A percentile compares a stretch with the other conserved stretches of the same genome.
Evolutionary conservation across 2,113 vertebrate genomes (phyloP).

Genomic region (Reinhardtius hippoglossoides): DNA sequence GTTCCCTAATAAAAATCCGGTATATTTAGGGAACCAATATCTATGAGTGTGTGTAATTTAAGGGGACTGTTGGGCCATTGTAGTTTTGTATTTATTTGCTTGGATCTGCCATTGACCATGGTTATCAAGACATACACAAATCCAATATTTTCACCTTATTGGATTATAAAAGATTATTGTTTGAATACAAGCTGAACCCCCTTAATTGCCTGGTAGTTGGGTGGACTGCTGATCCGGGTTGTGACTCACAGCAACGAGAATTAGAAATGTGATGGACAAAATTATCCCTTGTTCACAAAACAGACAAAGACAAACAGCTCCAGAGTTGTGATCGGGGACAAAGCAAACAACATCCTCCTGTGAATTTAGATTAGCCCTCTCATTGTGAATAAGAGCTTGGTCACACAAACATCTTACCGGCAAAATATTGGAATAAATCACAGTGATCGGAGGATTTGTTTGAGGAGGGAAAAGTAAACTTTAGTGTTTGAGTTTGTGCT

Average conservation of each 20-base stretch:
- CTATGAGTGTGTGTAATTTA: too few relatives aligned
- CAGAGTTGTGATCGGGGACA: neutral
- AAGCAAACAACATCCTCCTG: constrained; percentile 2
- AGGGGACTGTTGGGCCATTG: too few relatives aligned
- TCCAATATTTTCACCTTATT: too few relatives aligned
- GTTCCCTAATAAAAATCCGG: too few relatives aligned
- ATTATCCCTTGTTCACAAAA: neutral
- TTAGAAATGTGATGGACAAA: neutral
- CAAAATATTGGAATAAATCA: neutral
- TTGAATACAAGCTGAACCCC: neutral
- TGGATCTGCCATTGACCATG: neutral
- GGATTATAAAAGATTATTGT: too few relatives aligned
- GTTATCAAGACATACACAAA: too few relatives aligned
- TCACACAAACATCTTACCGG: neutral
- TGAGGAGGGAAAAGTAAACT: neutral
- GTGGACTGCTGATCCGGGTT: neutral
- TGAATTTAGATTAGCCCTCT: neutral
- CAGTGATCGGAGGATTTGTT: neutral
- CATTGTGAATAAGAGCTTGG: neutral
- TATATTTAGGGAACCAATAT: too few relatives aligned
- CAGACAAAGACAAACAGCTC: neutral
- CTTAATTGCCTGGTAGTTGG: neutral
- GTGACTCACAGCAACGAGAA: too few relatives aligned
- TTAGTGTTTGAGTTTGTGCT: neutral
- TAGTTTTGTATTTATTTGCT: neutral